Percentiles rank a stretch among this genome's conserved stretches.
Conservation (phyloP, 2,797 vertebrate genomes). For the Sternotherus odoratus region DNA sequence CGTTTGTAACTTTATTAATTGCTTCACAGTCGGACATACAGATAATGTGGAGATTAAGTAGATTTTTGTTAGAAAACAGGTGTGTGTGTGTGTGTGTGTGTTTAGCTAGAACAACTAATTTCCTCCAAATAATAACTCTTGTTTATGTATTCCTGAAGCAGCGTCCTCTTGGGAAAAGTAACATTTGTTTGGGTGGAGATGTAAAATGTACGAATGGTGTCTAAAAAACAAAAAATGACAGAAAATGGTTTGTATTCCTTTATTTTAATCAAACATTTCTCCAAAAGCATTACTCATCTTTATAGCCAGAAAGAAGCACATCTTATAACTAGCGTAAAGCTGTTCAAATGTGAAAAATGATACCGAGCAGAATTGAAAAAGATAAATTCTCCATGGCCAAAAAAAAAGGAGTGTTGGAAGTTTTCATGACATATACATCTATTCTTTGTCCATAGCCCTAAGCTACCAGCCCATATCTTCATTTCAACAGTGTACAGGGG, state of each 20-base stretch:
- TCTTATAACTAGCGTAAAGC: slow-evolving; percentile 62
- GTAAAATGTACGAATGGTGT: slow-evolving; percentile 60
- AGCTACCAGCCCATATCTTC: slow-evolving; percentile 49
- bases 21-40: neutral
- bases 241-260: slow-evolving; percentile 50
- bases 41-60: accelerated
- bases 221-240: slow-evolving; percentile 33
- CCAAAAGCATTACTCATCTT: slow-evolving; percentile 70
- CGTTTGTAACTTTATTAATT: accelerated
- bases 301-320: slow-evolving; percentile 58
- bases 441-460: slow-evolving; percentile 59
- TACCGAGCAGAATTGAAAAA: slow-evolving; percentile 58
- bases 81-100: neutral
- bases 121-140: slow-evolving; percentile 15
- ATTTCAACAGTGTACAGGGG: slow-evolving; percentile 43
- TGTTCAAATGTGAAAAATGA: slow-evolving; percentile 77
- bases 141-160: slow-evolving; percentile 52
- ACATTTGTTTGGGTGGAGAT: slow-evolving; percentile 59
- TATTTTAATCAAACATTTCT: slow-evolving; percentile 69
- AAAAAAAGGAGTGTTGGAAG: slow-evolving; percentile 48
- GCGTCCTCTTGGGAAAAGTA: slow-evolving; percentile 38
- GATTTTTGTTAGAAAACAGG: accelerated
- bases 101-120: neutral
- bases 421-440: slow-evolving; percentile 61
- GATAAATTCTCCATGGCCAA: slow-evolving; percentile 61